phyloP scores from a whole-genome alignment of 2,113 vertebrate species.

The Xiphophorus hellerii region DNA sequence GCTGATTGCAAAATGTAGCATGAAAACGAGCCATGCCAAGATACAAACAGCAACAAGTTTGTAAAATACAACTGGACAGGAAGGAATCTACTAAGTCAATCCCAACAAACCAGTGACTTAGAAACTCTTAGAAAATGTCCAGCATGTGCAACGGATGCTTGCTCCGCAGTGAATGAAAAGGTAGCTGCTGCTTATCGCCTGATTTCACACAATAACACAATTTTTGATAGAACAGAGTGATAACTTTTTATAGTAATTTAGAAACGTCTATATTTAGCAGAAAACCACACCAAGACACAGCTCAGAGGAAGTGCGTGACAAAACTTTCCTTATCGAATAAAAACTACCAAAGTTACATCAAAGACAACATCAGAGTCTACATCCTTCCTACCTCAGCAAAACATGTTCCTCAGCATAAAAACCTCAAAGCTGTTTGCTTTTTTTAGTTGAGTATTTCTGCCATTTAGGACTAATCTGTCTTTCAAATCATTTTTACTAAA shows the following conservation, averaged over 20 bases:
- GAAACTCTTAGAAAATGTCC: too few species aligned
- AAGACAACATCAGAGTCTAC: constrained; percentile 1
- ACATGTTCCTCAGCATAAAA: not conserved
- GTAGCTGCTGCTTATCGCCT: not conserved
- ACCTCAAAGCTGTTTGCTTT: constrained; percentile 1
- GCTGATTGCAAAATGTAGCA: not conserved
- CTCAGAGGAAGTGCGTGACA: not conserved
- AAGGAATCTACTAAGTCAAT: too few species aligned
- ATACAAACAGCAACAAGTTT: too few species aligned
- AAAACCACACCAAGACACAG: not conserved
- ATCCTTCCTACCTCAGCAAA: constrained; percentile 14
- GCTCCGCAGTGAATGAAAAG: too few species aligned
- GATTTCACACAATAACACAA: not conserved
- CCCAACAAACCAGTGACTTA: too few species aligned
- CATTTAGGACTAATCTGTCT: not conserved
- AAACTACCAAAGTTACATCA: constrained; percentile 2
- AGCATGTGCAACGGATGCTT: too few species aligned
- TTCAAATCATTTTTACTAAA: not conserved
- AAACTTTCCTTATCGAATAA: not conserved
- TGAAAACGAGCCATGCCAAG: too few species aligned
- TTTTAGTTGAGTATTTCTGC: not conserved
- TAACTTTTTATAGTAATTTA: too few species aligned
- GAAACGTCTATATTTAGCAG: not conserved
- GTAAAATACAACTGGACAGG: too few species aligned
- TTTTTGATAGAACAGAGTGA: not conserved